Evolutionary conservation across 2,797 vertebrate genomes (phyloP).

Genomic region (Mustela erminea): DNA sequence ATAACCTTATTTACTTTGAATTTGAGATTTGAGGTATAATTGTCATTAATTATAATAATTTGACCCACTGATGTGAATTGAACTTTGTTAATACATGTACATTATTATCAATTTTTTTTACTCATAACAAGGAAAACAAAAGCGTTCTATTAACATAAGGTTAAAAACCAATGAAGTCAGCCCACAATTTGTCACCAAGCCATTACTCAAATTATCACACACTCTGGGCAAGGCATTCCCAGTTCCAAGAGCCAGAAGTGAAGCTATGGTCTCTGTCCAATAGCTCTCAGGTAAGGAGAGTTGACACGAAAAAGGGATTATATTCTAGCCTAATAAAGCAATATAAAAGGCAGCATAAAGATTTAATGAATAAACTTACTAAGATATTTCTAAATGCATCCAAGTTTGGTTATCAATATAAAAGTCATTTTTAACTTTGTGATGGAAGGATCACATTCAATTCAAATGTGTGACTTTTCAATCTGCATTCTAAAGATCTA

Average conservation of each 20-base stretch:
- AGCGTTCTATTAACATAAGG: not conserved
- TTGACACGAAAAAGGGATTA: conserved; percentile 21
- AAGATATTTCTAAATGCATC: conserved; percentile 56
- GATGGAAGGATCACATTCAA: conserved; percentile 33
- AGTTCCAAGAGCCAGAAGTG: not conserved
- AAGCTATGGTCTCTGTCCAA: not conserved
- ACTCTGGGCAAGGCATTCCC: not conserved
- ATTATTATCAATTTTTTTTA: conserved; percentile 18
- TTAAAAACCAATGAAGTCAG: conserved; percentile 51
- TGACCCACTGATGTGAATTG: conserved; percentile 42
- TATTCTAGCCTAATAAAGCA: conserved; percentile 30
- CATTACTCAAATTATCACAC: conserved; percentile 33
- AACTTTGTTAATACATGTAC: conserved; percentile 46
- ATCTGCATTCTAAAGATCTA: not conserved
- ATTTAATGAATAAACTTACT: conserved; percentile 49
- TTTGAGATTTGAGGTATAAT: conserved; percentile 50
- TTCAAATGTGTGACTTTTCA: conserved; percentile 31
- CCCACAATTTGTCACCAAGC: conserved; percentile 23
- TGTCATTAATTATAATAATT: conserved; percentile 27
- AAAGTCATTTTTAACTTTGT: conserved; percentile 1
- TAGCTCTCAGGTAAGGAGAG: not conserved
- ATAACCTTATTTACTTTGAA: conserved; percentile 36
- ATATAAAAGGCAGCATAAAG: not conserved
- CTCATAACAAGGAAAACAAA: conserved; percentile 51
- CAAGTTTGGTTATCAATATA: not conserved